Conservation (phyloP, 2,888 invertebrate genomes). For the Boloria euphrosyne region DNA sequence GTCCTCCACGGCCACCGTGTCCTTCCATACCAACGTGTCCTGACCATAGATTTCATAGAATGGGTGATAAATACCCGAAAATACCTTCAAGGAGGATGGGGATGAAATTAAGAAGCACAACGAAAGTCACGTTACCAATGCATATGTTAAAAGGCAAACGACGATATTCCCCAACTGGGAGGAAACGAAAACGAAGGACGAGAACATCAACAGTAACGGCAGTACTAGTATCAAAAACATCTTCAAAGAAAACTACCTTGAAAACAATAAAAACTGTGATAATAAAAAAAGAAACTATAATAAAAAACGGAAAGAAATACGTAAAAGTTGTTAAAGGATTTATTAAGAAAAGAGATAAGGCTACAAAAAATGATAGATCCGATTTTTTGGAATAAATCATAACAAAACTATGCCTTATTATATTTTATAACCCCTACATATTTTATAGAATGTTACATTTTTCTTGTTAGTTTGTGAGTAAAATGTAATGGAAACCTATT, state of each 20-base stretch:
- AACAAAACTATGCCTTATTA: neutral
- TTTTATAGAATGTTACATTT: no score
- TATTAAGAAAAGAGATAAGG: conserved; percentile 21
- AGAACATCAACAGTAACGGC: conserved; percentile 9
- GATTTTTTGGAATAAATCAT: conserved; percentile 47
- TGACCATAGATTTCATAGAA: conserved; percentile 45
- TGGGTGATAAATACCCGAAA: conserved; percentile 46
- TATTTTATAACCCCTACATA: no score
- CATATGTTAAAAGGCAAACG: conserved; percentile 49
- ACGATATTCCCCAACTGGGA: conserved; percentile 46
- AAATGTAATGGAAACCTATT: no score
- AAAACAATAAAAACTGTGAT: conserved; percentile 41
- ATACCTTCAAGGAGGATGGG: conserved; percentile 44
- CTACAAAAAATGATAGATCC: conserved; percentile 41
- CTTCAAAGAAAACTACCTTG: conserved; percentile 22
- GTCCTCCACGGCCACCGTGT: conserved; percentile 44
- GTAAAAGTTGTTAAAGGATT: conserved; percentile 53
- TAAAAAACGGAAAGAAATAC: conserved; percentile 49
- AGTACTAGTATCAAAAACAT: conserved; percentile 18
- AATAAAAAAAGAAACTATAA: conserved; percentile 46
- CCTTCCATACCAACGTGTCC: conserved; percentile 47
- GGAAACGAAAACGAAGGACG: conserved; percentile 28
- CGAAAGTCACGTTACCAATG: conserved; percentile 39
- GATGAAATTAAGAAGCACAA: conserved; percentile 31
- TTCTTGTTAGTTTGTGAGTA: no score